A percentile compares a stretch with the other conserved stretches of the same genome.
phyloP scores from a whole-genome alignment of 2,113 vertebrate genomes.

The Anas platyrhynchos region DNA sequence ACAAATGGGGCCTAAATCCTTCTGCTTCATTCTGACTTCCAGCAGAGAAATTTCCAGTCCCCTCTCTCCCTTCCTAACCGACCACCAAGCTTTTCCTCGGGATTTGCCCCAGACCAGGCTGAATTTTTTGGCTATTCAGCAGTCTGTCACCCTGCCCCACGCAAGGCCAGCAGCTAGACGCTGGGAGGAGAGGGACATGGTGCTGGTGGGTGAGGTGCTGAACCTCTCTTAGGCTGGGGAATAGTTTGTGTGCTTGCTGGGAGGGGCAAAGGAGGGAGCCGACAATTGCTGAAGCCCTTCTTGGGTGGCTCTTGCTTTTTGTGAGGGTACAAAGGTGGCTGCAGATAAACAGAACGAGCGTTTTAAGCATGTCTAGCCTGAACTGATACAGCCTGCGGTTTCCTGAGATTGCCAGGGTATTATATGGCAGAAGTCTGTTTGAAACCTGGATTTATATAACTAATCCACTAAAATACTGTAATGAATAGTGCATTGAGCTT shows the following conservation, averaged over 20 bases:
- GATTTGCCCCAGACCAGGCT: neutral
- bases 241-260: neutral
- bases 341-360: neutral
- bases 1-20: too few relatives aligned
- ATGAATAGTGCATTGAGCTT: constrained; percentile 68
- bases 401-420: constrained; percentile 6
- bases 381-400: neutral
- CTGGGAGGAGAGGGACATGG: neutral
- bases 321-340: neutral
- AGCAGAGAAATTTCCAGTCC: neutral
- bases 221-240: neutral
- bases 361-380: neutral
- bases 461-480: constrained; percentile 64
- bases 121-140: neutral
- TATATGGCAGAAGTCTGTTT: constrained; percentile 39
- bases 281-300: neutral
- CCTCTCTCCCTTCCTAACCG: neutral
- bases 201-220: neutral
- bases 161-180: neutral
- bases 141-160: neutral
- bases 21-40: neutral
- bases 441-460: constrained; percentile 64
- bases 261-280: neutral
- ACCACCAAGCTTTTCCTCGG: neutral
- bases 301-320: neutral